Evolutionary conservation across 2,797 vertebrate genomes (phyloP).

Genomic region (Avahi laniger): DNA sequence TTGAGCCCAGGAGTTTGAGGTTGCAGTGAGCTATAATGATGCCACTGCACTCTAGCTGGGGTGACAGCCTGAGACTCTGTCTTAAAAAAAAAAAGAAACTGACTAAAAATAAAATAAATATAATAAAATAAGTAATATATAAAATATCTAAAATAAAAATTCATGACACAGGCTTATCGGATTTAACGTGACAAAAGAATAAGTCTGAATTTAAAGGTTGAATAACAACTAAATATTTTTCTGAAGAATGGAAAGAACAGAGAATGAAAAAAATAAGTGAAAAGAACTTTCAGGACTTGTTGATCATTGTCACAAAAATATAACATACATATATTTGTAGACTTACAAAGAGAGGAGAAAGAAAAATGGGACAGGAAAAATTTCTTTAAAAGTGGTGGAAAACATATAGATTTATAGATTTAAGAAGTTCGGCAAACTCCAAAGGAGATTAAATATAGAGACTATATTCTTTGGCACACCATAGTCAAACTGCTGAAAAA

Average conservation of each 20-base stretch:
- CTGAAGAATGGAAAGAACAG: neutral
- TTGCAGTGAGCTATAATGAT: too few species aligned
- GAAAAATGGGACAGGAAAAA: neutral
- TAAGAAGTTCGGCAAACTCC: neutral
- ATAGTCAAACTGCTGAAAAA: neutral
- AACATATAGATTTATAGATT: neutral
- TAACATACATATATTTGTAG: too few species aligned
- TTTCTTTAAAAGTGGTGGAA: neutral
- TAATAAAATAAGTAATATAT: neutral
- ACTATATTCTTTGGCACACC: neutral
- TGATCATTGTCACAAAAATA: neutral
- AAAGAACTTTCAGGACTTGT: neutral
- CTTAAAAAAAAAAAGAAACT: too few species aligned
- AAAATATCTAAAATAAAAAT: constrained; percentile 1
- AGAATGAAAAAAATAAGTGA: neutral
- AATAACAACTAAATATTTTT: neutral
- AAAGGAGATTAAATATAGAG: neutral
- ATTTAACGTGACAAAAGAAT: neutral
- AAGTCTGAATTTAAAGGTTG: neutral
- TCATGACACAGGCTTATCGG: neutral
- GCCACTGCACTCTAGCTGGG: too few species aligned
- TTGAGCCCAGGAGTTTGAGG: too few species aligned
- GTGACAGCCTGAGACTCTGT: too few species aligned
- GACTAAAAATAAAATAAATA: neutral
- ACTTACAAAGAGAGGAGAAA: neutral